Evolutionary conservation across 2,888 invertebrate species (phyloP).

Genomic region (Rhopalosiphum nymphaeae): DNA sequence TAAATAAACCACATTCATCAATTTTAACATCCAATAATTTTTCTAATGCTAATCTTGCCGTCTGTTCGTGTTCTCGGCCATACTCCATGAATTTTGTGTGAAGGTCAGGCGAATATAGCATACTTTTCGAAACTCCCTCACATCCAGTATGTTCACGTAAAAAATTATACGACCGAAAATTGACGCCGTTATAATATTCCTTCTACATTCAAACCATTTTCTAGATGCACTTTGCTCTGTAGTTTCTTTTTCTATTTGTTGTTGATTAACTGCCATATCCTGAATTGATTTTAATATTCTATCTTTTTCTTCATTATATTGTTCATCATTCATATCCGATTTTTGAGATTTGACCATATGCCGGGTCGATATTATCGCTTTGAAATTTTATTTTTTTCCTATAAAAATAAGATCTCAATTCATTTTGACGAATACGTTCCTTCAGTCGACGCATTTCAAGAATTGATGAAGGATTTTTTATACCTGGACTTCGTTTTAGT

Average conservation of each 20-base stretch:
- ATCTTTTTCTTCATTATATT: not conserved
- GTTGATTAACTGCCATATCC: not conserved
- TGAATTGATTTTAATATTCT: not conserved
- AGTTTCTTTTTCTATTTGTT: not conserved
- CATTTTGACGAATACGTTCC: not conserved
- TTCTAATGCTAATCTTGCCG: not conserved
- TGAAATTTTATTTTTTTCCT: not conserved
- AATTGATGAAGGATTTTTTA: not conserved
- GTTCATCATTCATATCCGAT: not conserved
- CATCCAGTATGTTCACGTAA: not conserved
- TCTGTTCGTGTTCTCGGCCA: not conserved
- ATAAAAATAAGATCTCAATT: not conserved
- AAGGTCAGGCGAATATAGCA: not conserved
- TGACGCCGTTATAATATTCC: not conserved
- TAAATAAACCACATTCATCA: not conserved
- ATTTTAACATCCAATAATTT: not conserved
- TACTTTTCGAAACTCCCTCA: not conserved
- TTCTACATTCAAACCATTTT: not conserved
- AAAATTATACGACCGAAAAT: not conserved
- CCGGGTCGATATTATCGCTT: not conserved
- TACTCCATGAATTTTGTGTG: not conserved
- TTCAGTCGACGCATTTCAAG: not conserved
- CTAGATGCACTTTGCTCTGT: not conserved
- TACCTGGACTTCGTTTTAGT: not conserved
- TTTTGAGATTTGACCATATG: not conserved